Conservation (phyloP, 2,797 vertebrate genomes). For the Acanthornis magna region DNA sequence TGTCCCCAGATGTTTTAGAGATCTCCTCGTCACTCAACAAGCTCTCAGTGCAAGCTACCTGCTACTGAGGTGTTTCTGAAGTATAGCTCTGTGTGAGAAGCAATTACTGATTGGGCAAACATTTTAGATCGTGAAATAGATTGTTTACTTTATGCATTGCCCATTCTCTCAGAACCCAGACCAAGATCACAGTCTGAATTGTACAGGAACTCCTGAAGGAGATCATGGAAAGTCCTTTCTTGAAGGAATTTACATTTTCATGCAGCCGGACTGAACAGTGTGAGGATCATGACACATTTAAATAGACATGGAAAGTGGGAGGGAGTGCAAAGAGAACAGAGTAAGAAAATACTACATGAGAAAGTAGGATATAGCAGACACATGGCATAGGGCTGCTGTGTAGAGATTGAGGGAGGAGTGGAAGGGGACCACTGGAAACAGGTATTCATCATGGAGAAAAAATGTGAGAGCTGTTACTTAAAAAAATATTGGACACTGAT, state of each 20-base stretch:
- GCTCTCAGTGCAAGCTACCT: neutral
- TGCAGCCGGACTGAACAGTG: neutral
- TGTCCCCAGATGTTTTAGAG: neutral
- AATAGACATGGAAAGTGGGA: neutral
- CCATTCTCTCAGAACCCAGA: neutral
- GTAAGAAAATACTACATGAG: neutral
- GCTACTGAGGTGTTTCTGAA: neutral
- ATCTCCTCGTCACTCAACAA: neutral
- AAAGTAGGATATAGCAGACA: neutral
- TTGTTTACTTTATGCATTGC: neutral
- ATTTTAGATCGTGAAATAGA: neutral
- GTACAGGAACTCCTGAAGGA: neutral
- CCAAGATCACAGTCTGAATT: neutral
- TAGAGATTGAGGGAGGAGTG: neutral
- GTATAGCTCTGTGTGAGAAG: neutral
- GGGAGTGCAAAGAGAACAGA: neutral
- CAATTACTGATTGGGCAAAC: constrained; percentile 16
- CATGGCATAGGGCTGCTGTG: neutral
- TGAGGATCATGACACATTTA: neutral
- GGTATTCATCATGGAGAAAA: neutral
- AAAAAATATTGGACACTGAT: neutral
- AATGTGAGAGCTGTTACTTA: neutral
- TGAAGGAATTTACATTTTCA: neutral
- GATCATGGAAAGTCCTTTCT: neutral
- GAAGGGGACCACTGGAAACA: constrained; percentile 14